phyloP scores from a whole-genome alignment of 2,888 invertebrate species.

The Lathronympha strigana region DNA sequence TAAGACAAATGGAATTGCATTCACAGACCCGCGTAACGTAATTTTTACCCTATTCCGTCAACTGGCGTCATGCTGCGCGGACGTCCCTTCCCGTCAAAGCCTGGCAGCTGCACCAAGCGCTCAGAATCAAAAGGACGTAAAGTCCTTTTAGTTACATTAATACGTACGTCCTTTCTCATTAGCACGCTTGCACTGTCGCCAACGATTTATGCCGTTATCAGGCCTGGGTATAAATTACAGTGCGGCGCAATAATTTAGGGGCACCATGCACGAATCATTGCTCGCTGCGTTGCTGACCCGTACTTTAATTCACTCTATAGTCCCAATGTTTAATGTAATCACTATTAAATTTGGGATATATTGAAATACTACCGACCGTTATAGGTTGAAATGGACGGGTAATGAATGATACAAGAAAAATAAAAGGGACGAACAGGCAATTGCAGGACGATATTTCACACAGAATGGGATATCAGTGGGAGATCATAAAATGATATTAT shows the following conservation, averaged over 20 bases:
- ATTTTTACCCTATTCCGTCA: slow-evolving; percentile 59
- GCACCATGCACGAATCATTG: slow-evolving; percentile 82
- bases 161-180: slow-evolving; percentile 18
- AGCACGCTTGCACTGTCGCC: slow-evolving; percentile 69
- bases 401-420: not conserved
- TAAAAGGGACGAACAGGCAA: too few species aligned
- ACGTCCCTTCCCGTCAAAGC: slow-evolving; percentile 68
- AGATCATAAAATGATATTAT: too few species aligned
- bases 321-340: slow-evolving; percentile 70
- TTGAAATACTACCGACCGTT: not conserved
- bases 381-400: not conserved
- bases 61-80: slow-evolving; percentile 74
- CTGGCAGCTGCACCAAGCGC: slow-evolving; percentile 45
- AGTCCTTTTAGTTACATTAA: not conserved
- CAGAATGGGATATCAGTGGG: too few species aligned
- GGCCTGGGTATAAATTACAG: slow-evolving; percentile 78
- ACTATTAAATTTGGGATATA: slow-evolving; percentile 57
- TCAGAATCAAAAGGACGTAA: not conserved
- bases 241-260: slow-evolving; percentile 81
- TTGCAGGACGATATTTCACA: too few species aligned
- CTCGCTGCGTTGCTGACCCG: slow-evolving; percentile 70
- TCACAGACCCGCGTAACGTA: slow-evolving; percentile 40
- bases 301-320: slow-evolving; percentile 79
- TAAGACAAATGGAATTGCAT: slow-evolving; percentile 37
- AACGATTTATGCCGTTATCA: slow-evolving; percentile 82